A percentile compares a stretch with the other conserved stretches of the same genome.
Conservation (phyloP, 2,797 vertebrate species). For the Onychomys torridus region DNA sequence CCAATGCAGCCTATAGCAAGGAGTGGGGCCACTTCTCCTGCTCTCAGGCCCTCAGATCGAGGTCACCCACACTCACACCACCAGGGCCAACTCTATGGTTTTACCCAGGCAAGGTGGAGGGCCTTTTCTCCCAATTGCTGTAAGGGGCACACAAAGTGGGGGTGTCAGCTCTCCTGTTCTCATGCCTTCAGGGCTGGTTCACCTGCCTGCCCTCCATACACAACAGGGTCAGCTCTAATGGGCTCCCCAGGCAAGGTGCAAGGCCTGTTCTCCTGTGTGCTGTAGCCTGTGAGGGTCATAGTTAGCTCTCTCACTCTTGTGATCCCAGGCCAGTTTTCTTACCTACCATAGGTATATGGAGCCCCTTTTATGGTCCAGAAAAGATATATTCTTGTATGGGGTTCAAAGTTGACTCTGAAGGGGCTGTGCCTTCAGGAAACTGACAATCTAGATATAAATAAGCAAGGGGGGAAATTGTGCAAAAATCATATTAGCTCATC, state of each 20-base stretch:
- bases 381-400: not conserved
- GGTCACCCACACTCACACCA: too few relatives aligned
- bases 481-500: not conserved
- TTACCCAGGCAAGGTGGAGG: too few relatives aligned
- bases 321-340: not conserved
- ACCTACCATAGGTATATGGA: not conserved
- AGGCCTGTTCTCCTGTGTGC: not conserved
- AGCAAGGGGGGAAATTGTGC: not conserved
- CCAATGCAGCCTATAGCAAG: too few relatives aligned
- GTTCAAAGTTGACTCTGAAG: not conserved
- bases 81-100: too few relatives aligned
- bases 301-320: not conserved
- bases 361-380: not conserved
- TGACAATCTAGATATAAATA: not conserved
- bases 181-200: too few relatives aligned
- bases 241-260: not conserved
- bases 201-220: not conserved
- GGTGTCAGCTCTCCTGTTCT: too few relatives aligned
- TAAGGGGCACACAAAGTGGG: too few relatives aligned
- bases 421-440: not conserved
- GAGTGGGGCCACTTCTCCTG: not conserved
- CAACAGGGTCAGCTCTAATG: not conserved
- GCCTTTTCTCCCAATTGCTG: too few relatives aligned
- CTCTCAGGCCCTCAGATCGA: not conserved
- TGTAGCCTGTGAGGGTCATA: not conserved